These are phyloP conservation scores for Dynastes maya DNA, from an alignment of 2,888 invertebrate species.

Conservation along the genomic window DNA sequence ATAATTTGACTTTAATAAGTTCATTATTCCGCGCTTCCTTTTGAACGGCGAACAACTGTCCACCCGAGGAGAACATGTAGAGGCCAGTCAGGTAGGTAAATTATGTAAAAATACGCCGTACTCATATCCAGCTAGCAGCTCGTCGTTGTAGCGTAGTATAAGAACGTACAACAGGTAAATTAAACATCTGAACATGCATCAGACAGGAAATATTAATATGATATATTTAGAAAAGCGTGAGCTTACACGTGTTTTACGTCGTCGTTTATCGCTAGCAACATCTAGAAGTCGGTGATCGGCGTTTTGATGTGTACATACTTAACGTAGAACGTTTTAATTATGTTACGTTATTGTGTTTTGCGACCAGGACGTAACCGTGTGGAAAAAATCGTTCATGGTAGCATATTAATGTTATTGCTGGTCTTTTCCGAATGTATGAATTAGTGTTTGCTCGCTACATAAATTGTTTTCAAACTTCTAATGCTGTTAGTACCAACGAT, in stretches of 20 bases:
- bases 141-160: not conserved
- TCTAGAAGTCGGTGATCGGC: constrained; percentile 6
- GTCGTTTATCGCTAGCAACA: constrained; percentile 21
- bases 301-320: no score
- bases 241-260: constrained; percentile 48
- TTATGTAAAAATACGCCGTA: not conserved
- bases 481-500: no score
- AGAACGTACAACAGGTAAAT: constrained; percentile 7
- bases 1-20: constrained; percentile 4
- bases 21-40: not conserved
- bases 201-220: constrained; percentile 42
- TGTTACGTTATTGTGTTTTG: not conserved
- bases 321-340: constrained; percentile 20
- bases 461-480: no score
- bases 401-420: not conserved
- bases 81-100: constrained; percentile 8
- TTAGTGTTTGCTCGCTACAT: no score
- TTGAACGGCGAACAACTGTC: not conserved
- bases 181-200: not conserved
- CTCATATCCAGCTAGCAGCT: not conserved
- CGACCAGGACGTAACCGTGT: no score
- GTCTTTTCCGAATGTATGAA: not conserved
- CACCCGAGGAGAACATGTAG: not conserved
- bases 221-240: constrained; percentile 48
- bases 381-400: not conserved